Evolutionary conservation across 2,113 vertebrate genomes (phyloP).

Genomic region (Natator depressus): DNA sequence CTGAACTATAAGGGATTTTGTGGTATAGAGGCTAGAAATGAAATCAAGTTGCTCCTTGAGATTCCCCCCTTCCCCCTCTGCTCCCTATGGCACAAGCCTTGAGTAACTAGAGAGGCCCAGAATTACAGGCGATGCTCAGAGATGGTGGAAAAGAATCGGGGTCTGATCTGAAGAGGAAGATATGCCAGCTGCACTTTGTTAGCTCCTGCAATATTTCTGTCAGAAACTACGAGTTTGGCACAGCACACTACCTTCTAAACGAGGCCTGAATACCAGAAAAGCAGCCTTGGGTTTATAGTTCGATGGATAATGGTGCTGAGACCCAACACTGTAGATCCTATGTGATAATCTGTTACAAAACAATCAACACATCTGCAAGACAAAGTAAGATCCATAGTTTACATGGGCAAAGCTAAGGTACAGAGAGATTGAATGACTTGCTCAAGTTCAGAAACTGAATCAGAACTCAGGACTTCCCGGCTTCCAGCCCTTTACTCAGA

Average conservation of each 20-base stretch:
- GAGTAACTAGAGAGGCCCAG: slow-evolving; percentile 13
- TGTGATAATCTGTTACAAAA: neutral
- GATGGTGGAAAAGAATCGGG: neutral
- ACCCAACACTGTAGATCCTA: neutral
- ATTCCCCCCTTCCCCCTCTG: neutral
- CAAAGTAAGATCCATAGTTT: neutral
- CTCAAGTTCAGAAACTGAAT: accelerated
- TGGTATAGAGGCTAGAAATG: neutral
- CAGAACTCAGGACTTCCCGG: neutral
- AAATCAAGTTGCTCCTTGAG: neutral
- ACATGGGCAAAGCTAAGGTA: neutral
- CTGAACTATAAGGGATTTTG: neutral
- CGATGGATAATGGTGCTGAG: neutral
- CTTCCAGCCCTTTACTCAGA: neutral
- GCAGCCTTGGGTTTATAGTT: neutral
- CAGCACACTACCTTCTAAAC: neutral
- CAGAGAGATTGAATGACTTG: neutral
- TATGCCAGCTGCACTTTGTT: neutral
- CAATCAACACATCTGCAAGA: neutral
- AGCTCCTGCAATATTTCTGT: neutral
- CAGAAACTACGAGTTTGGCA: neutral
- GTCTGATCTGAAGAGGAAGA: neutral
- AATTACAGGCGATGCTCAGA: neutral
- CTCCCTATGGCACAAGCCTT: neutral
- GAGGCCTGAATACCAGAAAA: neutral